Evolutionary conservation across 1,140 invertebrate genomes (phyloP).

Genomic region (Chelonus insularis): DNA sequence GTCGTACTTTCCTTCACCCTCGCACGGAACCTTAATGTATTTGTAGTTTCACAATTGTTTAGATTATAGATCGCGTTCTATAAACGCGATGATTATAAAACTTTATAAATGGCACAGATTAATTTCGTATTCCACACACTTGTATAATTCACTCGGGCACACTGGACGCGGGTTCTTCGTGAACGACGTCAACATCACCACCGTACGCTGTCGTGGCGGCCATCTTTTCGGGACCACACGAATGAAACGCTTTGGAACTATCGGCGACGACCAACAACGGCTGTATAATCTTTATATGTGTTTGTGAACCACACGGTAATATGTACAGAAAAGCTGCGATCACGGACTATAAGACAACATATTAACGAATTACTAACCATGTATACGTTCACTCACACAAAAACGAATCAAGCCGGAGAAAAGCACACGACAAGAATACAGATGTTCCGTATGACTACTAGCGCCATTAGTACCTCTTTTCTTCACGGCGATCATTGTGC

Average conservation of each 20-base stretch:
- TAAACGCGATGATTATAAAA: too few species aligned
- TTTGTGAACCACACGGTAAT: background rate
- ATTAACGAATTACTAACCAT: background rate
- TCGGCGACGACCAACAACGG: constrained; percentile 17
- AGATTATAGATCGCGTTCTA: background rate
- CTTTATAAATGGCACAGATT: background rate
- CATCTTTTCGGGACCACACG: constrained; percentile 49
- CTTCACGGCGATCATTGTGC: too few species aligned
- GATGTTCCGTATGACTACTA: too few species aligned
- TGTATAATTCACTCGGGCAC: constrained; percentile 42
- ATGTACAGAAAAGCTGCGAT: background rate
- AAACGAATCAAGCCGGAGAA: background rate
- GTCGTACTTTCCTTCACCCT: constrained; percentile 27
- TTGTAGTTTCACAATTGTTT: background rate
- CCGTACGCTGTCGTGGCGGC: constrained; percentile 57
- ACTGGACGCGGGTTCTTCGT: constrained; percentile 46
- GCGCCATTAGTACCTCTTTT: too few species aligned
- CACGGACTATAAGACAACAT: background rate
- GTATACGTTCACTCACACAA: background rate
- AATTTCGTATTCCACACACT: constrained; percentile 25
- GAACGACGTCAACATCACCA: constrained; percentile 56
- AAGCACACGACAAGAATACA: background rate
- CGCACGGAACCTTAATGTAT: background rate
- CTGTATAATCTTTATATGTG: background rate
- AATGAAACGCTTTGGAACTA: constrained; percentile 24